phyloP scores from a whole-genome alignment of 2,113 vertebrate species.

The Tragelaphus scriptus region DNA sequence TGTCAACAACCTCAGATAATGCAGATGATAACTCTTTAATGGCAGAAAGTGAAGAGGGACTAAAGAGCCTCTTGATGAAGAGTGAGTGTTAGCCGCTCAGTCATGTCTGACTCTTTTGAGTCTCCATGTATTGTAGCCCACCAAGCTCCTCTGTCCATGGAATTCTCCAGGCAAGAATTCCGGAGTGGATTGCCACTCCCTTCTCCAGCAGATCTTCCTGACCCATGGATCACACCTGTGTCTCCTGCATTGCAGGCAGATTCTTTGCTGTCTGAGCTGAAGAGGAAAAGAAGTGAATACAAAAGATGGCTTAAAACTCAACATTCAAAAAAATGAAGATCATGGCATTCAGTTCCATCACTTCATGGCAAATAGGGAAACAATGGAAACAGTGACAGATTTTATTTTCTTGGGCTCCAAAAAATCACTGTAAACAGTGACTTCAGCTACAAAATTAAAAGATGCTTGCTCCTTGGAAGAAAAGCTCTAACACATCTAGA shows the following conservation, averaged over 20 bases:
- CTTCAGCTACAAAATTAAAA: neutral
- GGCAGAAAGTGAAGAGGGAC: neutral
- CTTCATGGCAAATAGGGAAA: neutral
- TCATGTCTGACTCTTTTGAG: neutral
- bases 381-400: neutral
- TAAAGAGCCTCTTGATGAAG: neutral
- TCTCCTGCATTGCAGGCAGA: neutral
- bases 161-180: neutral
- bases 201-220: neutral
- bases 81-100: neutral
- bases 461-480: neutral
- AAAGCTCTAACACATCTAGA: neutral
- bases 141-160: neutral
- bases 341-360: neutral
- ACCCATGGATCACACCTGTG: neutral
- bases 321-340: neutral
- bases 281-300: neutral
- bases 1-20: neutral
- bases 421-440: neutral
- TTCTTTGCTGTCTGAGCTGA: neutral
- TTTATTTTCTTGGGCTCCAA: neutral
- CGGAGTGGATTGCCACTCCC: neutral
- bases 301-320: neutral
- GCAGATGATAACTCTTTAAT: neutral
- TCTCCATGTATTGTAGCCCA: neutral